phyloP scores from a whole-genome alignment of 2,113 vertebrate genomes.

The Parotia lawesii region DNA sequence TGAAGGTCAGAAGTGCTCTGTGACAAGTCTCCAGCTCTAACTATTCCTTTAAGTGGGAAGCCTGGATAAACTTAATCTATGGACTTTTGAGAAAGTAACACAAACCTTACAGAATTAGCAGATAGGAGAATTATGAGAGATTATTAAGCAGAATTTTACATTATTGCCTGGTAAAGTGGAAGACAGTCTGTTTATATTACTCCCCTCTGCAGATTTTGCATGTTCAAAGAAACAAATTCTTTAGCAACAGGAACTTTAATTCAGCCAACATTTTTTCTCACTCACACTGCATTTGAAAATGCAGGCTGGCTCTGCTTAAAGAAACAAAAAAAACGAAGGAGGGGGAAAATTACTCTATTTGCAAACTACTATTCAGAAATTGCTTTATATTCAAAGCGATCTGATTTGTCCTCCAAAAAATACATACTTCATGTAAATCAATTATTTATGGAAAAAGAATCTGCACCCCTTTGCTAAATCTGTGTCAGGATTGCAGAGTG shows the following conservation, averaged over 20 bases:
- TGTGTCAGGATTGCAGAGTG: background rate
- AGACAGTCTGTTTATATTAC: background rate
- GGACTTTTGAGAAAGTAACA: background rate
- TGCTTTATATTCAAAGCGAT: background rate
- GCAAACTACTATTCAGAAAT: background rate
- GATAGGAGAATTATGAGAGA: background rate
- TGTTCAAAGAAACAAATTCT: slow-evolving; percentile 32
- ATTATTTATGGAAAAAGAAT: background rate
- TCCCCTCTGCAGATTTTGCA: background rate
- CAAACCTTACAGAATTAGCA: background rate
- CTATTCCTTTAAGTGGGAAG: background rate
- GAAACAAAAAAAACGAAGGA: background rate
- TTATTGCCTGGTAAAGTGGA: background rate
- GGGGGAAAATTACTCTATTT: background rate
- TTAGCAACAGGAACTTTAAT: slow-evolving; percentile 25
- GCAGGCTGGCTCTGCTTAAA: background rate
- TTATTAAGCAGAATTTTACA: background rate
- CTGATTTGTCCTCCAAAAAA: background rate
- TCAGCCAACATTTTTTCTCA: background rate
- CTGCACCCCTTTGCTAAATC: background rate
- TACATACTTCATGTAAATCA: fast-evolving
- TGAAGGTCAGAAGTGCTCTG: background rate
- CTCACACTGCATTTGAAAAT: background rate
- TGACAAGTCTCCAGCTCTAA: background rate
- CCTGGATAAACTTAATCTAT: background rate